Evolutionary conservation across 35 echinoderm and acorn worm species (phyloP).

Genomic region (Strongylocentrotus purpuratus): DNA sequence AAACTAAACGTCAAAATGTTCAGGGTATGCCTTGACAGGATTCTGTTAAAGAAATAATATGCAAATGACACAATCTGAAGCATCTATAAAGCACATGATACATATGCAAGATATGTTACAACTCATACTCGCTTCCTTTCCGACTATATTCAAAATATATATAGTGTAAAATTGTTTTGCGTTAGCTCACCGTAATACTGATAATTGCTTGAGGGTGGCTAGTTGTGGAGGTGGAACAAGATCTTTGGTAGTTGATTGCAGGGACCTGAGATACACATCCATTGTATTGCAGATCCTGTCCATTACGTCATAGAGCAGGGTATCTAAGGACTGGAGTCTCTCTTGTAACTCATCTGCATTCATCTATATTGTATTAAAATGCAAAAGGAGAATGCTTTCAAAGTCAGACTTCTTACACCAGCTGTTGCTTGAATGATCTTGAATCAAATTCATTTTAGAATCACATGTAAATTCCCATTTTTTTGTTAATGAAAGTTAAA

Average conservation of each 20-base stretch:
- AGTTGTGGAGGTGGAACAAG: not conserved
- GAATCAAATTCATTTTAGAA: not conserved
- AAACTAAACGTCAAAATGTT: too few relatives aligned
- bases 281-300: slow-evolving; percentile 68
- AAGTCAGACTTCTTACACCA: not conserved
- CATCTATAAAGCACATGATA: too few relatives aligned
- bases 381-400: not conserved
- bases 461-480: not conserved
- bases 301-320: slow-evolving; percentile 68
- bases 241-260: slow-evolving; percentile 14
- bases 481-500: too few relatives aligned
- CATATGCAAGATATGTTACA: not conserved
- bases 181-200: slow-evolving; percentile 63
- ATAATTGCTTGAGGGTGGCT: slow-evolving; percentile 55
- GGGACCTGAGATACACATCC: slow-evolving; percentile 43
- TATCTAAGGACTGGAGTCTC: slow-evolving; percentile 44
- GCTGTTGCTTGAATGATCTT: not conserved
- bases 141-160: not conserved
- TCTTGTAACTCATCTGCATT: slow-evolving; percentile 57
- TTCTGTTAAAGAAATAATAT: too few relatives aligned
- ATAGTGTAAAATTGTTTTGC: too few relatives aligned
- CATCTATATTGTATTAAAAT: slow-evolving; percentile 42
- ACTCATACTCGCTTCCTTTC: not conserved
- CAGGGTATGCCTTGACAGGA: too few relatives aligned
- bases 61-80: too few relatives aligned